Evolutionary conservation across 1,140 invertebrate genomes (phyloP).

Genomic region (Cyphomyrmex costatus): DNA sequence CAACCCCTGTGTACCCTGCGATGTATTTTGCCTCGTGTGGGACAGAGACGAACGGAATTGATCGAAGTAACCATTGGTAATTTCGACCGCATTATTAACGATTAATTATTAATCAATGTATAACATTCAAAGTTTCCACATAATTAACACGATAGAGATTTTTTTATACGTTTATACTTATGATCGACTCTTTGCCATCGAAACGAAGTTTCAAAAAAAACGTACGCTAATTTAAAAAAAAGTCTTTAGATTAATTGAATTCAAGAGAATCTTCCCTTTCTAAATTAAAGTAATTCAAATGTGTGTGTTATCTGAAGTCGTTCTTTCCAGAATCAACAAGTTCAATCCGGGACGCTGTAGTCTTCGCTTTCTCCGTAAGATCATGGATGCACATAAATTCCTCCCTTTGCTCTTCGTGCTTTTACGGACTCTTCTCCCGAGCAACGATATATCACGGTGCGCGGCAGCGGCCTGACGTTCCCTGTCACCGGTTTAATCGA

Average conservation of each 20-base stretch:
- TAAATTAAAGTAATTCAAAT: slow-evolving; percentile 13
- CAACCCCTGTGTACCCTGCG: slow-evolving; percentile 54
- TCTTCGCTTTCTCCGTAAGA: slow-evolving; percentile 38
- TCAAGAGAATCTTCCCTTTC: background rate
- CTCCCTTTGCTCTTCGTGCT: slow-evolving; percentile 66
- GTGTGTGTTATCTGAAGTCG: background rate
- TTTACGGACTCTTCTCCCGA: slow-evolving; percentile 77
- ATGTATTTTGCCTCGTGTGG: slow-evolving; percentile 65
- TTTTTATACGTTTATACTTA: background rate
- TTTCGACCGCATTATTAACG: slow-evolving; percentile 35
- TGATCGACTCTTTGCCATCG: background rate
- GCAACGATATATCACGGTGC: slow-evolving; percentile 83
- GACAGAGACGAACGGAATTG: slow-evolving; percentile 47
- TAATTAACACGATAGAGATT: background rate
- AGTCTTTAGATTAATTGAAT: background rate
- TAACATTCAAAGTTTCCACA: background rate
- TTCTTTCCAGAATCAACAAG: slow-evolving; percentile 84
- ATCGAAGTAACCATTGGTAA: slow-evolving; percentile 9
- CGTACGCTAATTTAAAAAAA: background rate
- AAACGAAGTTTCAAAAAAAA: background rate
- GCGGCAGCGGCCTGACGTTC: slow-evolving; percentile 82
- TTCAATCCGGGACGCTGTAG: slow-evolving; percentile 64
- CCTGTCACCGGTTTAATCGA: slow-evolving; percentile 84
- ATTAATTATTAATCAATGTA: slow-evolving; percentile 46
- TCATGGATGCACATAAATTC: slow-evolving; percentile 61